Percentiles rank a stretch among this genome's conserved stretches.
Evolutionary conservation across 2,888 invertebrate species (phyloP).

Genomic region (Drosophila conformis): DNA sequence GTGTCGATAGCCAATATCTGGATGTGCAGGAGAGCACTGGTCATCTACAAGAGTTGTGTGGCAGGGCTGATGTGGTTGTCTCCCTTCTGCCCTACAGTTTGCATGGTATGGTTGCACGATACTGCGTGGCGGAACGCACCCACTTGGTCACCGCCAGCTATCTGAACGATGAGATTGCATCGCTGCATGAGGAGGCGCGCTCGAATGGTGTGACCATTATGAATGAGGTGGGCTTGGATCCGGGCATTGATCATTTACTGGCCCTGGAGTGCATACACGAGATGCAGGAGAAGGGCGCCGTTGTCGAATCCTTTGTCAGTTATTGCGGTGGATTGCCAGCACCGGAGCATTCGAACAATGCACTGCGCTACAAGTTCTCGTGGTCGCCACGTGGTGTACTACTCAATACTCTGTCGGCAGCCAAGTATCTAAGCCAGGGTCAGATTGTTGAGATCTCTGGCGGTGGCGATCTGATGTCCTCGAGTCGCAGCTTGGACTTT

Average conservation of each 20-base stretch:
- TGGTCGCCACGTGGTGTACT: constrained; percentile 98
- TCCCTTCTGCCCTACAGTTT: constrained; percentile 96
- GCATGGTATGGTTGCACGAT: constrained; percentile 93
- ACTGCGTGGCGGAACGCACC: constrained; percentile 93
- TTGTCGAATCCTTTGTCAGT: constrained; percentile 97
- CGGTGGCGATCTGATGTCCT: constrained; percentile 95
- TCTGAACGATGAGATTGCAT: constrained; percentile 92
- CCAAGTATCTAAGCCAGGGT: constrained; percentile 93
- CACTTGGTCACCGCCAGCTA: constrained; percentile 99
- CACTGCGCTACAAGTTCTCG: constrained; percentile 95
- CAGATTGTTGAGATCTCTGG: constrained; percentile 94
- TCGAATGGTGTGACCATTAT: constrained; percentile 96
- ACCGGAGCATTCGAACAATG: constrained; percentile 97
- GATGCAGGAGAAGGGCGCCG: constrained; percentile 94
- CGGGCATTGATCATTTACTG: constrained; percentile 98
- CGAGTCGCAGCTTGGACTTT: constrained; percentile 92
- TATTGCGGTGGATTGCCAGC: constrained; percentile 99
- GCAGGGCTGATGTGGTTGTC: constrained; percentile 91
- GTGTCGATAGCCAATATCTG: constrained; percentile 92
- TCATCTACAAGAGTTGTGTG: constrained; percentile 89
- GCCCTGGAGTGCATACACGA: constrained; percentile 99
- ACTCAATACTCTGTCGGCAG: constrained; percentile 94
- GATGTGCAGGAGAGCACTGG: constrained; percentile 92
- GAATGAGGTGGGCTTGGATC: constrained; percentile 98
- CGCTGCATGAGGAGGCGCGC: constrained; percentile 92